Base-by-base conservation (phyloP, 2,113 vertebrate genomes). In the Rhineura floridana region DNA sequence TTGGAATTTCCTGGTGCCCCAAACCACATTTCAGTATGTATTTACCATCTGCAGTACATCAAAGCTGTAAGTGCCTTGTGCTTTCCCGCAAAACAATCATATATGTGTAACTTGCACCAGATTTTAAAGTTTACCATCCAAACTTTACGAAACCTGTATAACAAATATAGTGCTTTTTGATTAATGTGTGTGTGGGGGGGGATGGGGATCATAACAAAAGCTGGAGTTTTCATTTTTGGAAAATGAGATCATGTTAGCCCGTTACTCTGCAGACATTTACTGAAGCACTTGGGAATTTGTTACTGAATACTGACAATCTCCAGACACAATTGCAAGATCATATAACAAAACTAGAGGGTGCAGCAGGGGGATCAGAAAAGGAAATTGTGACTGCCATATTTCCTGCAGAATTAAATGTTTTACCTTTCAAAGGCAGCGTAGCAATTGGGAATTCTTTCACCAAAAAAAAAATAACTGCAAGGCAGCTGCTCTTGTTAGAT, bases 371-470 rank as follows among this genome's bases (percentile, higher is more conserved):
- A 90, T 84, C 81, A 87, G 84, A 75, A 86, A 7, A 48, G 79
- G 65, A 93, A 93, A 82, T 55, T 84, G 81, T 84, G 93, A 93
- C 86, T 91, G 42, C 55, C 72, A 90, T 84, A 92, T 92, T 91
- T 95, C 89, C 92, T 95, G 83, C 72, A 91, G 92, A 96, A 94
- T 93, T 93, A 93, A 87, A 90, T 82, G 89, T 77, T 95, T 97
- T 97, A 97, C 97, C 97, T 97, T 94, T 84, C 92, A 92, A 93
- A 91, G n/a, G 93, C 90, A 95, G 92, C 87, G 86, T 85, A 87
- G 88, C 88, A 77, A 52, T 93, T 91, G 3, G 33, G n/a, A 92
- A 63, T 94, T 87, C 83, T 89, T 46, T 83, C 88, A 96, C 87
- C 92, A 89, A 95, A 94, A 72, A 72, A 94, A 93, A 81, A 12